Conservation (phyloP, 2,888 invertebrate species). For the Thyatira batis region DNA sequence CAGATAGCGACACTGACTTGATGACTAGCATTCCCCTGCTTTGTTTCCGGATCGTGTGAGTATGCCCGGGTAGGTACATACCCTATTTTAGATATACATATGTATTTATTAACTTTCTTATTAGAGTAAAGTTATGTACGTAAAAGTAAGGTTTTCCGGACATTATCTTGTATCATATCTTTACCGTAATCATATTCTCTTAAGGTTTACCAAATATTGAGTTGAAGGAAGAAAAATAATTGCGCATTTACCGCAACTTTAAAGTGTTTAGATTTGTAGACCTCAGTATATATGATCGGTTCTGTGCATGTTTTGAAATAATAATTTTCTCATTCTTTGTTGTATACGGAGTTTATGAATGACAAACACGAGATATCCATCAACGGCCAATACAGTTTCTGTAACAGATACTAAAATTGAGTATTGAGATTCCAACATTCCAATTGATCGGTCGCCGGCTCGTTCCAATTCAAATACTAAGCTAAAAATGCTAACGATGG, state of each 20-base stretch:
- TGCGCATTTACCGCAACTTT: neutral
- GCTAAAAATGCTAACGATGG: neutral
- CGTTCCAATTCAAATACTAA: neutral
- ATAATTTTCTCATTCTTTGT: too few species aligned
- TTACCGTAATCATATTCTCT: too few species aligned
- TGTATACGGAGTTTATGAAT: too few species aligned
- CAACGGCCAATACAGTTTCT: neutral
- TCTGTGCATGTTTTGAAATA: neutral
- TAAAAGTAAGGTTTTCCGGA: too few species aligned
- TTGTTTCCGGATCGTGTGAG: neutral
- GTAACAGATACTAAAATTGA: neutral
- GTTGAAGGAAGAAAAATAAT: neutral
- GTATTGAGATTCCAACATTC: neutral
- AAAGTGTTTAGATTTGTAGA: neutral
- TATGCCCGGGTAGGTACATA: neutral
- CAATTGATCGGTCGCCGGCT: neutral
- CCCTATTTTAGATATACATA: neutral
- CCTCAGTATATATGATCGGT: too few species aligned
- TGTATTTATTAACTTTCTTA: too few species aligned
- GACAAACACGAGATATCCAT: neutral
- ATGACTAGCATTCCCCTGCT: neutral
- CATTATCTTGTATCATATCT: too few species aligned
- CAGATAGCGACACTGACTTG: constrained; percentile 2
- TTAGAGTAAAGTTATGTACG: too few species aligned
- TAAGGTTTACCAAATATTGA: too few species aligned